A percentile compares a stretch with the other conserved stretches of the same genome.
Evolutionary conservation across 2,888 invertebrate genomes (phyloP).

Genomic region (Eristalis tenax): DNA sequence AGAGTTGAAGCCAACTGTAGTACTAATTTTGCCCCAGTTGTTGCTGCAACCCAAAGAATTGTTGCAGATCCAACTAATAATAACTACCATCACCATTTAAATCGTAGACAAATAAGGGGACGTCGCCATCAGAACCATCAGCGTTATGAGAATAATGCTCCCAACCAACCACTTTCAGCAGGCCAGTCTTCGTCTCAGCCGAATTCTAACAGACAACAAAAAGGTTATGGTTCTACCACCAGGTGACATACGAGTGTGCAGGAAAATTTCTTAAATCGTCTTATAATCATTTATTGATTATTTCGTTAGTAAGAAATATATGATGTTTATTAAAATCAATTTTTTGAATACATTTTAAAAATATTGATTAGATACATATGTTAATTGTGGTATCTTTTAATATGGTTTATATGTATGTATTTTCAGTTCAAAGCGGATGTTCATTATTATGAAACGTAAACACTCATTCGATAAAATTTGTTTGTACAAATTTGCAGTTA

Average conservation of each 20-base stretch:
- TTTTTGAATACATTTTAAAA: neutral
- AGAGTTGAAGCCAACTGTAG: conserved; percentile 43
- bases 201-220: conserved; percentile 76
- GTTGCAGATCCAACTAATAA: conserved; percentile 78
- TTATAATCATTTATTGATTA: conserved; percentile 28
- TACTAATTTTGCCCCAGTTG: conserved; percentile 76
- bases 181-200: conserved; percentile 60
- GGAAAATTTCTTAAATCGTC: conserved; percentile 19
- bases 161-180: conserved; percentile 47
- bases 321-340: conserved; percentile 11
- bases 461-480: neutral
- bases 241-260: conserved; percentile 79
- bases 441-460: neutral
- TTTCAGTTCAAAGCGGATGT: neutral
- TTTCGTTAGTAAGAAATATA: conserved; percentile 29
- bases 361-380: neutral
- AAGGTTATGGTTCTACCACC: conserved; percentile 77
- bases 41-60: conserved; percentile 76
- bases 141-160: conserved; percentile 74
- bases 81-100: conserved; percentile 78
- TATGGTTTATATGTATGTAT: neutral
- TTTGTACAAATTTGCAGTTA: neutral
- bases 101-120: conserved; percentile 77
- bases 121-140: conserved; percentile 76
- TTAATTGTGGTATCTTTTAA: neutral